Evolutionary conservation across 2,113 vertebrate species (phyloP), one percentile per base, ranked within the genome.

Genomic region (Caranx ignobilis): DNA sequence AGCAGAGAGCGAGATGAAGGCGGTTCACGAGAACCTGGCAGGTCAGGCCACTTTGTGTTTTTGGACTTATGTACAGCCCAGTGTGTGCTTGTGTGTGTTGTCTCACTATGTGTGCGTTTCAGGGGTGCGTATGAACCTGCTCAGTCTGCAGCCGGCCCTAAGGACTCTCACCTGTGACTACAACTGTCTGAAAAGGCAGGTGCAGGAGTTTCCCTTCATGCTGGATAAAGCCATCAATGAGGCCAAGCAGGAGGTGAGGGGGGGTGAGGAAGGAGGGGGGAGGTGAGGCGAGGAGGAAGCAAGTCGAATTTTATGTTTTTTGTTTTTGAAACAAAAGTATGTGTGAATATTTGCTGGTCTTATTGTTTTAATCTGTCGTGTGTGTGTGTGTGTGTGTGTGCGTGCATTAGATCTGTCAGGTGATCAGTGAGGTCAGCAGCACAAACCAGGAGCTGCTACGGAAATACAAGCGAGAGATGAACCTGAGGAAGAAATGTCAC

Each of bases 401-500:
- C 75, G 11, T 64, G 57, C 75, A 4, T 70, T 80, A 99, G 97
- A 98, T 99, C 15, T 94, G 96, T 74, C 96, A 96, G 89, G 97
- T 96, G 92, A 97, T 99, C 2, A 94, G 96, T 47, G 96, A 98
- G 66, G 97, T 98, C 57, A 96, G 96, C 92, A 93, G 56, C 86
- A 94, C 95, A 74, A 99, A 98, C 91, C 95, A 94, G 89, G 97
- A 98, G 87, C 96, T 99, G 56, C 94, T 99, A 88, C 92, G 95
- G 34, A 99, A 98, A 89, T 99, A 99, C 92, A 97, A 97, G 68
- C 86, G 96, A 35, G 98, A 99, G 90, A 96, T 99, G 94, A 97
- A 97, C 91, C 96, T 99, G 86, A 96, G 98, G 82, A 99, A 99
- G 94, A 99, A 98, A 68, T 98, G 97, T 74, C 98, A 99, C 95